Percentiles rank a stretch among this genome's conserved stretches.
Conservation (phyloP, 1,140 invertebrate species). For the Pogonognathellus flavescens region DNA sequence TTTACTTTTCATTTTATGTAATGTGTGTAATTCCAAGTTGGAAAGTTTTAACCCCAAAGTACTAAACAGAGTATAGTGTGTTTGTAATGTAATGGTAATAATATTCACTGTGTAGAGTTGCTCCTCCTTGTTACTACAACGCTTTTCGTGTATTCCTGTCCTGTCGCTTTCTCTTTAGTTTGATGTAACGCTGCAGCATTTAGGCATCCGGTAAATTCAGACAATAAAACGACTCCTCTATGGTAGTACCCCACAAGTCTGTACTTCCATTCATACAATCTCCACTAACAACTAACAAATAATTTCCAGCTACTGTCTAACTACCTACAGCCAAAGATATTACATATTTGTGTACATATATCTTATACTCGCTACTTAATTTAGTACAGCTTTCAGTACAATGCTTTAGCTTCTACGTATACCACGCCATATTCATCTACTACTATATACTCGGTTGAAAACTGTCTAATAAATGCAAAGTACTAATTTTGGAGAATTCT, state of each 20-base stretch:
- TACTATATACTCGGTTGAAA: no score
- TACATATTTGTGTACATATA: no score
- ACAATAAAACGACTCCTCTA: neutral
- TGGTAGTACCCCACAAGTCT: neutral
- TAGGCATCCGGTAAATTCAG: neutral
- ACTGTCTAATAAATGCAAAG: no score
- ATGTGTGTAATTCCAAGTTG: slow-evolving; percentile 37
- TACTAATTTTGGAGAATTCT: no score
- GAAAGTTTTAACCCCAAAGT: slow-evolving; percentile 23
- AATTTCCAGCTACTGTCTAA: neutral
- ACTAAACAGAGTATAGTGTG: neutral
- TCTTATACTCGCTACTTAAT: no score
- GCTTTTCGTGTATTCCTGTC: slow-evolving; percentile 17
- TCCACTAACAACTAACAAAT: neutral
- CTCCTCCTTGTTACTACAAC: neutral
- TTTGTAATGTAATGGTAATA: slow-evolving; percentile 32
- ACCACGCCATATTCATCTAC: no score
- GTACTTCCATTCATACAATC: neutral
- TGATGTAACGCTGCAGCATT: neutral
- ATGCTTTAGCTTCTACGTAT: neutral
- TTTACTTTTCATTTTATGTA: slow-evolving; percentile 37
- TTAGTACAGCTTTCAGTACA: no score
- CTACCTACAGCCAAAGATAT: no score
- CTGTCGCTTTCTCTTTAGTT: slow-evolving; percentile 16
- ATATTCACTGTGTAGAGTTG: slow-evolving; percentile 8